Percentiles rank a stretch among this genome's conserved stretches.
These are phyloP conservation scores for Argentina silus DNA, from an alignment of 2,797 vertebrate genomes.

Conservation along the genomic window DNA sequence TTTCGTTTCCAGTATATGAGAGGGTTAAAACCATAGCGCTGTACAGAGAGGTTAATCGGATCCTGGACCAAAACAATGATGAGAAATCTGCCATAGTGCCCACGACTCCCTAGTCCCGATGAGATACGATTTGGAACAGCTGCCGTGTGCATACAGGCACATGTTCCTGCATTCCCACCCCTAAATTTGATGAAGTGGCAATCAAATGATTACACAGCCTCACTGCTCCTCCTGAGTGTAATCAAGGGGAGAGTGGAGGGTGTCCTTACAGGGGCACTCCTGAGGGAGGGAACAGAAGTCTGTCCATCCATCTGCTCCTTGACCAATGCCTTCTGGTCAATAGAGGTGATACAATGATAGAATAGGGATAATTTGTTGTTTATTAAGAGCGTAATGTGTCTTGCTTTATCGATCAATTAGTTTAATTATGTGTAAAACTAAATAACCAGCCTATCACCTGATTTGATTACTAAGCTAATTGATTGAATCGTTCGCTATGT, in stretches of 20 bases:
- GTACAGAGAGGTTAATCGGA: background rate
- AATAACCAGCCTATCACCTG: background rate
- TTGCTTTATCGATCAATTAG: background rate
- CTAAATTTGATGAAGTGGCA: slow-evolving; percentile 39
- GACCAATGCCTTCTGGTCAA: slow-evolving; percentile 24
- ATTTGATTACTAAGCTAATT: background rate
- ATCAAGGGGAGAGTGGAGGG: slow-evolving; percentile 33
- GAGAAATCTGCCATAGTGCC: background rate
- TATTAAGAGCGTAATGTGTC: slow-evolving; percentile 19
- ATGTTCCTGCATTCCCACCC: background rate
- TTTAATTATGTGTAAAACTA: background rate
- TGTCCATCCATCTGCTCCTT: slow-evolving; percentile 13
- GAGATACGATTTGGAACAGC: background rate
- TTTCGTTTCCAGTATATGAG: background rate
- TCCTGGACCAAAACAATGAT: background rate
- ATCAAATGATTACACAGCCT: slow-evolving; percentile 49
- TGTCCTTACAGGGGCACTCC: slow-evolving; percentile 35
- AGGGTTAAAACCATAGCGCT: background rate
- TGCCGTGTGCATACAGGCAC: slow-evolving; percentile 13
- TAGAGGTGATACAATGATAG: slow-evolving; percentile 4
- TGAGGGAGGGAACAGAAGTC: slow-evolving; percentile 14
- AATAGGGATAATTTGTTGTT: slow-evolving; percentile 3
- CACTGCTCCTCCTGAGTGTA: slow-evolving; percentile 27
- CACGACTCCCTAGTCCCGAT: background rate
- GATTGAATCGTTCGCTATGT: too few species aligned